Evolutionary conservation across 2,113 vertebrate genomes (phyloP).

Genomic region (Aramus guarauna): DNA sequence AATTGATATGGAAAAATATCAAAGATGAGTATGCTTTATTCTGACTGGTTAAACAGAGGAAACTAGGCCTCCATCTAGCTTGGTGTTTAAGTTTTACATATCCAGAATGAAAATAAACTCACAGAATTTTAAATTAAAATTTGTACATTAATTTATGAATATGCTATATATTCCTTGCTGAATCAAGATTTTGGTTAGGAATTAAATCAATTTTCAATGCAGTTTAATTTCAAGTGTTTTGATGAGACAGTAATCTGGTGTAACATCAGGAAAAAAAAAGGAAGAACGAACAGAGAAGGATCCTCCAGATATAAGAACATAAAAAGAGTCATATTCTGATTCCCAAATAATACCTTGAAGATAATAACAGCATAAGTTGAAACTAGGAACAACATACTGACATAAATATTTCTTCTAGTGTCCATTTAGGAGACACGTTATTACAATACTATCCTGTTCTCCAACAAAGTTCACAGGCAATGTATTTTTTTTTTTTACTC

Average conservation of each 20-base stretch:
- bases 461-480: neutral
- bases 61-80: neutral
- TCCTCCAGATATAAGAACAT: neutral
- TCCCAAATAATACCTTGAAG: neutral
- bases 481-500: neutral
- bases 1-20: neutral
- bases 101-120: neutral
- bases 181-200: neutral
- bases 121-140: neutral
- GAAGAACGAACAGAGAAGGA: neutral
- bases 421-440: neutral
- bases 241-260: neutral
- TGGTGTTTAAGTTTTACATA: neutral
- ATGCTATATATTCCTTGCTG: rapidly evolving
- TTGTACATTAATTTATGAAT: neutral
- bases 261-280: neutral
- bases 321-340: neutral
- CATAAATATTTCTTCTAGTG: neutral
- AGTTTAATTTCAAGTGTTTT: neutral
- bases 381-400: neutral
- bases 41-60: neutral
- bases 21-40: neutral
- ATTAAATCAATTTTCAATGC: neutral
- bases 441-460: neutral
- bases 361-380: neutral